Evolutionary conservation across 2,113 vertebrate species (phyloP), one percentile per base, ranked within the genome.

Genomic region (Corydoras maculifer): DNA sequence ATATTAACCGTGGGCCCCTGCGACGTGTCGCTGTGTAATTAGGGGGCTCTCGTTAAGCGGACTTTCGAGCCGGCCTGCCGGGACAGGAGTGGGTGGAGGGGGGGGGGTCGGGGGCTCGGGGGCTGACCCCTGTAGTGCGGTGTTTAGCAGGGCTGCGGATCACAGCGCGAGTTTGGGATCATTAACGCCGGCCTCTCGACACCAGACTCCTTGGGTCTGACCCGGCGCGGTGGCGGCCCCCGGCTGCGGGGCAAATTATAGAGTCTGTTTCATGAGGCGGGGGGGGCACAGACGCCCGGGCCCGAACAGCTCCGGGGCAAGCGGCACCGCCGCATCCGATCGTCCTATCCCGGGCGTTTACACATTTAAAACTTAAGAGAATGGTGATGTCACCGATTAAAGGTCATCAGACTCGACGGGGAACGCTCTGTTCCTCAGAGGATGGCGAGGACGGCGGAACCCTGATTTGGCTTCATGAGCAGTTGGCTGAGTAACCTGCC

Each of bases 1-100:
- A 88, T 90, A 90, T 90, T 89, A 88, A 90, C 88, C 86, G 86
- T 83, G 81, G 81, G 80, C 48, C 86, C 85, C 87, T 78, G 84
- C 86, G 83, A 86, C 87, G 85, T 86, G 87, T 86, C 85, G 81
- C 85, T 83, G 82, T 86, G 84, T 88, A 88, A 87, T 90, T 90
- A 90, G 86, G 82, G 57, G 76, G 69, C 81, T 83, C 86, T 82
- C 79, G 78, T 78, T 87, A 88, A 69, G 79, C 86, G 87, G 88
- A 88, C 77, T 69, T 78, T 81, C 78, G 80, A 75, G 78, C 65
- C 15, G 77, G 67, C 65, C 79, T 80, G 81, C 80, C 79, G 29
- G 78, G 66, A 65, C 72, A 49, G 35, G 49, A 64, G 49, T 50
- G 55, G 65, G 64, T 62, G 59, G 6, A 49, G 54, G 73, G 55